Conservation (phyloP, 53 echinoderm and acorn worm species). For the Henricia sp. region DNA sequence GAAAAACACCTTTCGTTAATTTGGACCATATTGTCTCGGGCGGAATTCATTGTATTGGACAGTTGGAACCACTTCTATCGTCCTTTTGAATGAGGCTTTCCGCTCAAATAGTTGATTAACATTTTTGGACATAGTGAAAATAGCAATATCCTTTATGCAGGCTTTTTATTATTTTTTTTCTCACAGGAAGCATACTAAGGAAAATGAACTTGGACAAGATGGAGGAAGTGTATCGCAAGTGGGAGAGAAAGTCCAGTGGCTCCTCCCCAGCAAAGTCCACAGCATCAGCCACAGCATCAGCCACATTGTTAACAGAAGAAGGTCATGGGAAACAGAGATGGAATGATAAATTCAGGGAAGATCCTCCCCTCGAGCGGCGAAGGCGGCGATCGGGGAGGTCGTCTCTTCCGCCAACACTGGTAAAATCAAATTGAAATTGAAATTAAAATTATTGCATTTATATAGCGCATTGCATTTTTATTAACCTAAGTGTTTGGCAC, state of each 20-base stretch:
- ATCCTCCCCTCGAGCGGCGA: slow-evolving; percentile 21
- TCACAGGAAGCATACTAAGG: neutral
- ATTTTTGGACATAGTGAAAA: no score
- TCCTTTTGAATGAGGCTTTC: no score
- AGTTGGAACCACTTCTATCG: no score
- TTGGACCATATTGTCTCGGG: no score
- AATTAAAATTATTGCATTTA: neutral
- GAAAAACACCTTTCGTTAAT: no score
- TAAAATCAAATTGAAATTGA: neutral
- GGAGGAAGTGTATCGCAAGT: slow-evolving; percentile 79
- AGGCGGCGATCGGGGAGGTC: slow-evolving; percentile 31
- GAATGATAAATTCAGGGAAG: slow-evolving; percentile 54
- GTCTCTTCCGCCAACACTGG: slow-evolving; percentile 25
- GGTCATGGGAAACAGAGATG: slow-evolving; percentile 29
- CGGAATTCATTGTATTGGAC: no score
- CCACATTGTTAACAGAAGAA: no score
- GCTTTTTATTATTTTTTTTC: neutral
- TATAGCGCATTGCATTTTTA: neutral
- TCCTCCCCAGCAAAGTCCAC: neutral
- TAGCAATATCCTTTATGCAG: neutral
- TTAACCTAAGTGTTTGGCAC: no score
- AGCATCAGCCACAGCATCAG: neutral
- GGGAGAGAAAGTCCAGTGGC: slow-evolving; percentile 60
- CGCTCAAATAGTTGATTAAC: no score
- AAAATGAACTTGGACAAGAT: slow-evolving; percentile 65